Evolutionary conservation across 2,113 vertebrate genomes (phyloP), one percentile per base, ranked within the genome.

Genomic region (Clarias magur): DNA sequence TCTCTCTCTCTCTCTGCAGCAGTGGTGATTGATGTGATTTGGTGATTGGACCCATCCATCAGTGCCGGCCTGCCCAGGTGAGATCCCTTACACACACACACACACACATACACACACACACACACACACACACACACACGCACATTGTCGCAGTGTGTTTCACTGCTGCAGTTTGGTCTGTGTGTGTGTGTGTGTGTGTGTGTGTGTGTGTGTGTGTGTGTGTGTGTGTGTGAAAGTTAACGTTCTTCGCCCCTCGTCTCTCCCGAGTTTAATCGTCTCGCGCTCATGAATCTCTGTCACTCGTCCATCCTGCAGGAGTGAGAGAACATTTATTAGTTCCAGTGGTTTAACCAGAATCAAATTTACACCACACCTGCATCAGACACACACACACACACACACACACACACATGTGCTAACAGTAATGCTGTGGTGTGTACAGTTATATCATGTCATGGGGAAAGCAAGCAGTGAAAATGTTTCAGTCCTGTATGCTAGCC

Each of bases 1-100:
- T 48, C 10, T 75, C 38, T 75, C 19, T 75, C 21, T 75, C n/a
- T 42, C 21, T 25, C 88, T 85, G 89, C 88, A 88, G 83, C 73
- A 79, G 65, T 84, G 70, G 57, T 91, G 89, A 91, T 90, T 91
- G 89, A 91, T 91, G 89, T 57, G 82, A 59, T 80, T 25, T 17
- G 72, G 34, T 76, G 85, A 90, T 90, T 84, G 87, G 76, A 88
- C 30, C 86, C 88, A 91, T 91, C 89, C 87, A 91, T 90, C 91
- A 89, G 38, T 48, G 38, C 9, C 75, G 59, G 59, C 83, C 84
- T 73, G 80, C 76, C 83, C 85, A 89, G 88, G 87, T 90, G 82
- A 89, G 65, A 76, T 84, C 79, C 48, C 48, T 86, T 87, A 87
- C 68, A 86, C 88, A 62, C 88, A 86, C 84, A 79, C 85, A 81